Percentiles rank a stretch among this genome's conserved stretches.
These are phyloP conservation scores for Coregonus ussuriensis DNA, from an alignment of 2,797 vertebrate species.

Conservation along the genomic window DNA sequence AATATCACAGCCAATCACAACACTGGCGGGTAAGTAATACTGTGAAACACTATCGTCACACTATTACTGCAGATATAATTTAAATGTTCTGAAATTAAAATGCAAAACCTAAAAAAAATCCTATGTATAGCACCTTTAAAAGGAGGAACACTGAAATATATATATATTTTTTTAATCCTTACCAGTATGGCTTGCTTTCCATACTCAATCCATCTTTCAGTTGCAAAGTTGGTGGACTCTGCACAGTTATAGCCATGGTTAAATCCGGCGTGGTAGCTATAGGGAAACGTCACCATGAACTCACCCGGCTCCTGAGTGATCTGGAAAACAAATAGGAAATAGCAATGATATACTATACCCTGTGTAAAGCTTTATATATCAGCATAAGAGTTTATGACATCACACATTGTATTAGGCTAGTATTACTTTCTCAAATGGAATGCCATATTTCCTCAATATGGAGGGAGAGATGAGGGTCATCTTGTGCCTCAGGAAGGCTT, in stretches of 20 bases:
- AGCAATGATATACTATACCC: neutral
- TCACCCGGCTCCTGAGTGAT: slow-evolving; percentile 97
- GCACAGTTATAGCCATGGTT: slow-evolving; percentile 99
- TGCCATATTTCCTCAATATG: slow-evolving; percentile 93
- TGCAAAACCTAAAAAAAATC: no score
- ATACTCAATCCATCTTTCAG: slow-evolving; percentile 94
- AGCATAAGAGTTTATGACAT: neutral
- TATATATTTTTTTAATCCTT: slow-evolving; percentile 23
- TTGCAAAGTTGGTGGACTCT: slow-evolving; percentile 98
- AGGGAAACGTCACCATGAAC: slow-evolving; percentile 98
- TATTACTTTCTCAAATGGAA: slow-evolving; percentile 93
- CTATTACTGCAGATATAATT: no score
- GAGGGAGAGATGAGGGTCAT: slow-evolving; percentile 97
- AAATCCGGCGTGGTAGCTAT: slow-evolving; percentile 97
- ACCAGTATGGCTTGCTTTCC: slow-evolving; percentile 95
- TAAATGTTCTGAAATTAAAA: no score
- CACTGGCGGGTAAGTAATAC: no score
- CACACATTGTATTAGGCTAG: neutral
- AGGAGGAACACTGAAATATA: neutral
- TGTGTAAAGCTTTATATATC: neutral
- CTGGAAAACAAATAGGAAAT: slow-evolving; percentile 59
- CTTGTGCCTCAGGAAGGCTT: slow-evolving; percentile 96
- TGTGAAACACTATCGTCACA: no score
- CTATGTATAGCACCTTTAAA: no score
- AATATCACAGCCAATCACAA: no score